Percentiles rank a stretch among this genome's conserved stretches.
Conservation (phyloP, 1,140 invertebrate genomes). For the Caenorhabditis elegans region DNA sequence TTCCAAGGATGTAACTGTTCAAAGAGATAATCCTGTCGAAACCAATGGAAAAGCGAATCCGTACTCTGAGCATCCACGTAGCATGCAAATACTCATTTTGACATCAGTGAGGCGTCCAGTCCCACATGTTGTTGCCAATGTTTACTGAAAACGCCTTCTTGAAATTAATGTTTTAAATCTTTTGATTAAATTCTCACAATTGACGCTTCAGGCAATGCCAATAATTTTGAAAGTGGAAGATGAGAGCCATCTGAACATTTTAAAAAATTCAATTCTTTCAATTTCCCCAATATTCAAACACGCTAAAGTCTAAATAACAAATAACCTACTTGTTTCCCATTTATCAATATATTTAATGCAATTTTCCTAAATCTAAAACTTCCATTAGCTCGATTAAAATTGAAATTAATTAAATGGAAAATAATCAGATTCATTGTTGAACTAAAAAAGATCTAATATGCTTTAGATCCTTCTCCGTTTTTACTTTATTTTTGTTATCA, state of each 20-base stretch:
- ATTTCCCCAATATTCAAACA: too few species aligned
- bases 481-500: not conserved
- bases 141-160: not conserved
- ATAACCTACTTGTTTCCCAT: not conserved
- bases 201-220: not conserved
- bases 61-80: not conserved
- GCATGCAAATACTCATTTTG: not conserved
- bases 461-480: not conserved
- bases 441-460: too few species aligned
- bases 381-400: too few species aligned
- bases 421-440: too few species aligned
- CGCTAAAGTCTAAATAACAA: not conserved
- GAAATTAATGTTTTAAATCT: not conserved
- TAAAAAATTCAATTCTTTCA: too few species aligned
- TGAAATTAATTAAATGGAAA: too few species aligned
- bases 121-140: not conserved
- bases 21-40: too few species aligned
- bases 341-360: not conserved
- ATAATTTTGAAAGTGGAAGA: not conserved
- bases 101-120: not conserved
- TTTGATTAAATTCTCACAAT: not conserved
- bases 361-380: not conserved
- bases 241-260: too few species aligned
- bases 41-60: too few species aligned
- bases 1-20: too few species aligned